A percentile compares a stretch with the other conserved stretches of the same genome.
These are phyloP conservation scores for Archaeoteleia sp. DNA, from an alignment of 2,888 invertebrate genomes.

Conservation along the genomic window DNA sequence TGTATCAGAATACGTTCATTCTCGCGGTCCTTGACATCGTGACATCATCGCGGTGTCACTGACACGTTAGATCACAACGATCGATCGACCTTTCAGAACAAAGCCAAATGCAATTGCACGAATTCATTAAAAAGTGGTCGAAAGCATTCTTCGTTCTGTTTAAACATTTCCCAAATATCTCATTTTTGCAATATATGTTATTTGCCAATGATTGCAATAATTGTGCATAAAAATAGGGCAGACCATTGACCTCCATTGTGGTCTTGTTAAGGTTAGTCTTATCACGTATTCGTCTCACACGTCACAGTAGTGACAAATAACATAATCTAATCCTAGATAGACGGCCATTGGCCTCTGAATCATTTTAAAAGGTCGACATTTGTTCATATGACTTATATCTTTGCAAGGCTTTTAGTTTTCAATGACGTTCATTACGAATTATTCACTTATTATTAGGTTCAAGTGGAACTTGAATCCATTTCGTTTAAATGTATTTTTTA, in stretches of 20 bases:
- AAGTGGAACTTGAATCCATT: no score
- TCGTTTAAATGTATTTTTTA: no score
- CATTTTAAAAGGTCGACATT: conserved; percentile 15
- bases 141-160: no score
- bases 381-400: background rate
- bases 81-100: conserved; percentile 27
- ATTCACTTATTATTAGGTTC: no score
- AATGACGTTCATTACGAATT: no score
- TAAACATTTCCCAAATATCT: no score
- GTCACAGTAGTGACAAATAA: conserved; percentile 22
- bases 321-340: conserved; percentile 36
- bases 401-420: no score
- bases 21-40: conserved; percentile 54
- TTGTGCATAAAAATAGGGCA: no score
- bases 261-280: conserved; percentile 23
- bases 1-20: conserved; percentile 18
- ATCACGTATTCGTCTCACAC: conserved; percentile 4
- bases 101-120: conserved; percentile 12
- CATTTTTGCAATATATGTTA: no score
- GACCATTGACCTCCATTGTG: conserved; percentile 35
- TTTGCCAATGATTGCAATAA: no score
- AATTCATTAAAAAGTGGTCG: no score
- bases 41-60: conserved; percentile 42
- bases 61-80: conserved; percentile 6
- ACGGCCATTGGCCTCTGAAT: conserved; percentile 16